phyloP scores from a whole-genome alignment of 2,113 vertebrate genomes.

The Sander lucioperca region DNA sequence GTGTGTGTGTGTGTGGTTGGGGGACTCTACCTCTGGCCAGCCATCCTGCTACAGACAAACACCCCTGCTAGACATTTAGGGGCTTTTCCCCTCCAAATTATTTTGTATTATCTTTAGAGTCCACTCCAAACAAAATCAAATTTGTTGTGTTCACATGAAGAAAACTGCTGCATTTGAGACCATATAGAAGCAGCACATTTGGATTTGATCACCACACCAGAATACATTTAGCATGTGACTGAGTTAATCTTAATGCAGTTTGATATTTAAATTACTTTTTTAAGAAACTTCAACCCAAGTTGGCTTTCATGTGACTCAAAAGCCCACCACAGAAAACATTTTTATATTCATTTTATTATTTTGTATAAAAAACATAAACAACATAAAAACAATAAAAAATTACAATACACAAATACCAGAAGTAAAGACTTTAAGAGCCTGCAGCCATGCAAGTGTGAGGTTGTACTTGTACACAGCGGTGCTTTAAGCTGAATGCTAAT shows the following conservation, averaged over 20 bases:
- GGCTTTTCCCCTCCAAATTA: conserved; percentile 49
- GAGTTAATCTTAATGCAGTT: background rate
- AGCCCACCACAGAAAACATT: background rate
- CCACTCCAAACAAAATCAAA: conserved; percentile 55
- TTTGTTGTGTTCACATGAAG: conserved; percentile 38
- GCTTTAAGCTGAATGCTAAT: background rate
- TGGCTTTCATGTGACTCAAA: background rate
- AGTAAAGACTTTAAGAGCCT: background rate
- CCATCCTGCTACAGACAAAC: conserved; percentile 62
- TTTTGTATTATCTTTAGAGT: conserved; percentile 20
- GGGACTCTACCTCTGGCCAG: conserved; percentile 74
- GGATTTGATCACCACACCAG: background rate
- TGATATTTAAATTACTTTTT: conserved; percentile 3
- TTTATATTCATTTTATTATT: background rate
- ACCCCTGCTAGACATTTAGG: conserved; percentile 63
- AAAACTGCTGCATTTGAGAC: conserved; percentile 23
- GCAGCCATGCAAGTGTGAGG: background rate
- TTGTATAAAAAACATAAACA: background rate
- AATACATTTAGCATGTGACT: background rate
- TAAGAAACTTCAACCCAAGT: background rate
- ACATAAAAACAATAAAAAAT: background rate
- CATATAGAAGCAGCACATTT: conserved; percentile 21
- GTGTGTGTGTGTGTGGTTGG: conserved; percentile 11
- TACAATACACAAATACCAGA: background rate
- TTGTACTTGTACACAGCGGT: no score